A percentile compares a stretch with the other conserved stretches of the same genome.
phyloP scores from a whole-genome alignment of 2,113 vertebrate species.

The Motacilla tschutschensis region DNA sequence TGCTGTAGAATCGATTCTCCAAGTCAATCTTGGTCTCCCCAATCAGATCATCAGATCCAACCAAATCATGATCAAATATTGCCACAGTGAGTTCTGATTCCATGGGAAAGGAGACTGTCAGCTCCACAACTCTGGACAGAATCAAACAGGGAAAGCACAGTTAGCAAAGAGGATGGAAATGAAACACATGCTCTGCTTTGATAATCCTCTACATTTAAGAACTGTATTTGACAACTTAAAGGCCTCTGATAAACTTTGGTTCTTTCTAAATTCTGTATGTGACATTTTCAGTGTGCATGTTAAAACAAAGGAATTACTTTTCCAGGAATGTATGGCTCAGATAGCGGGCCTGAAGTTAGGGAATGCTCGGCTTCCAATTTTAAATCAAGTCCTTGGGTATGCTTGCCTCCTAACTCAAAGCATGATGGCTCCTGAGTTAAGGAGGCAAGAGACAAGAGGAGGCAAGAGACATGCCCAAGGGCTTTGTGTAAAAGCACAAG shows the following conservation, averaged over 20 bases:
- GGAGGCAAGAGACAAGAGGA: not conserved
- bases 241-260: not conserved
- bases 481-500: not conserved
- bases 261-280: not conserved
- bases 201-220: not conserved
- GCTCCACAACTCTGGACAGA: slow-evolving; percentile 84
- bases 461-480: not conserved
- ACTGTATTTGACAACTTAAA: not conserved
- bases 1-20: slow-evolving; percentile 94
- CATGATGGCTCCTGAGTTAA: not conserved
- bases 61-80: slow-evolving; percentile 87
- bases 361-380: not conserved
- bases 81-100: slow-evolving; percentile 85
- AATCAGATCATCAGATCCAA: slow-evolving; percentile 89
- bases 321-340: not conserved
- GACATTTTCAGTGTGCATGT: not conserved
- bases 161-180: not conserved
- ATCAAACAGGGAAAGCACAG: not conserved
- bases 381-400: not conserved
- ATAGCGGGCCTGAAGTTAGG: not conserved
- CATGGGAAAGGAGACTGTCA: slow-evolving; percentile 86
- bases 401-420: not conserved
- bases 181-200: not conserved
- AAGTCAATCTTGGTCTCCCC: slow-evolving; percentile 89
- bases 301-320: not conserved